Base-by-base conservation (phyloP, 2,888 invertebrate genomes). In the Pollenia angustigena region DNA sequence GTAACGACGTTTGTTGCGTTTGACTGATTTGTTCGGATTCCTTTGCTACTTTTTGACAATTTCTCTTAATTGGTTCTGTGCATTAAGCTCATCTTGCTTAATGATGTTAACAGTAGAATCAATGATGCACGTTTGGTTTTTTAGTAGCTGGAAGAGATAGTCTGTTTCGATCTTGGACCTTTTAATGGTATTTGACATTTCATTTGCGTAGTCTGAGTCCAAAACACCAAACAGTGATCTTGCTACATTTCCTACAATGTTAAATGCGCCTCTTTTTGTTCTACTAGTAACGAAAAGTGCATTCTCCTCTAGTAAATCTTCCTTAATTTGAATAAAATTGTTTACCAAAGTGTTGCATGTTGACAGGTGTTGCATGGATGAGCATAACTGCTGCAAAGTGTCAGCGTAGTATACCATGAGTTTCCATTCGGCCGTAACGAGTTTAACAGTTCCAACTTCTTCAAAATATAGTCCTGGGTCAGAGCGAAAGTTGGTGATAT, bases 41-140 rank as follows among this genome's bases (percentile, higher is more conserved):
- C 12, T 58, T 58, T 23, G 7, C 32, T 10, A 58, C 12, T 8
- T 23, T 23, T 23, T 1, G 23, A 23, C 23, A 23, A 23, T 23
- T 23, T 52, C 52, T 8, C 3, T 14, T 52, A 52, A 16, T 7
- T 7, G 52, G 14, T 52, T 14, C 7, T 52, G 52, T n/a, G 52
- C 23, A 23, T 23, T 23, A 23, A 23, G 23, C 2, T 52, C 16
- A 52, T 52, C 52, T 52, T 52, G 52, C 8, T 58, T 58, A 14
- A 4, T 58, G 11, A 58, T n/a, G 14, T n/a, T 58, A 14, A 32
- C 18, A 12, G 58, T 60, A 12, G n/a, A 42, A 42, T 60, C n/a
- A 32, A 60, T 42, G 16, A 60, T 42, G 4, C 42, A 60, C 8
- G 42, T 60, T 60, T 60, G 42, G 32, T 60, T 60, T 60, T 60